phyloP scores from a whole-genome alignment of 2,113 vertebrate genomes.

The Muntiacus reevesi region DNA sequence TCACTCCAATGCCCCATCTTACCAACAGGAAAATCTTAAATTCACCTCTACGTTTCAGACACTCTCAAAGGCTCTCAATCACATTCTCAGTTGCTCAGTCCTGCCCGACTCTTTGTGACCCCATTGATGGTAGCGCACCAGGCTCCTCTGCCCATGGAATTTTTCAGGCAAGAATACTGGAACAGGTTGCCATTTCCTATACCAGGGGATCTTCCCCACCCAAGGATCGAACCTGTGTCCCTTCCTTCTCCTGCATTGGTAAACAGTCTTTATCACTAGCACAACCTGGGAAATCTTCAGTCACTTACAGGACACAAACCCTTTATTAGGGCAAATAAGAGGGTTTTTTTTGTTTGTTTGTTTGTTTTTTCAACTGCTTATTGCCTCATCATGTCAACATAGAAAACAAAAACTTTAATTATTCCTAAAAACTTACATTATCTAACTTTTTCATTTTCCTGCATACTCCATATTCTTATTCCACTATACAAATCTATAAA shows the following conservation, averaged over 20 bases:
- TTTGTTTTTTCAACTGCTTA: neutral
- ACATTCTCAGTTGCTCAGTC: neutral
- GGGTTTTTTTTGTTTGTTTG: neutral
- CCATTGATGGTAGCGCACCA: neutral
- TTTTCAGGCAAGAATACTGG: neutral
- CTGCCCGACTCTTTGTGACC: neutral
- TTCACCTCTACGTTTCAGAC: neutral
- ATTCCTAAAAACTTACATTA: neutral
- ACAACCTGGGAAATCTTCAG: neutral
- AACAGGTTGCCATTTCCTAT: neutral
- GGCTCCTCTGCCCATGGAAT: neutral
- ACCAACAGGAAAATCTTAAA: neutral
- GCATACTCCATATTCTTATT: neutral
- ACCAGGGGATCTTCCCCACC: neutral
- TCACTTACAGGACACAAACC: neutral
- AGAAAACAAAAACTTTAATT: neutral
- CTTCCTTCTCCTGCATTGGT: neutral
- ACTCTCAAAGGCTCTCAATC: neutral
- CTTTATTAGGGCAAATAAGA: neutral
- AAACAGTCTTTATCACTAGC: neutral
- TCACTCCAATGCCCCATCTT: neutral
- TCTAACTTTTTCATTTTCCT: neutral
- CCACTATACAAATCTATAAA: neutral
- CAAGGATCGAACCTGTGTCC: fast-evolving
- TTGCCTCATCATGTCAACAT: neutral